Evolutionary conservation across 2,888 invertebrate species (phyloP).

Genomic region (Spicauda simplicius): DNA sequence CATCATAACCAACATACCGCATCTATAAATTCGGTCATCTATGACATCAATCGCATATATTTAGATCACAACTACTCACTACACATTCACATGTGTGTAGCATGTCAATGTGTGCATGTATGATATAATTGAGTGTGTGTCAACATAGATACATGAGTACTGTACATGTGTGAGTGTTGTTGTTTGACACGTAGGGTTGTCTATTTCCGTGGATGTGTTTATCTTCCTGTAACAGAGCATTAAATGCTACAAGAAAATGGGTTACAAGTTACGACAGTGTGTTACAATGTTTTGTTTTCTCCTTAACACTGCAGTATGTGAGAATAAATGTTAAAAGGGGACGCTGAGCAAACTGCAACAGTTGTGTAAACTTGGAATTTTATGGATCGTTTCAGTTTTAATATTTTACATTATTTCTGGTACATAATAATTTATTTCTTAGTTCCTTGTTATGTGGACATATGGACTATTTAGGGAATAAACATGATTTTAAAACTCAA

Average conservation of each 20-base stretch:
- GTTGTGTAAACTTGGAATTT: constrained; percentile 11
- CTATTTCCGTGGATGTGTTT: constrained; percentile 59
- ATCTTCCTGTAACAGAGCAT: constrained; percentile 57
- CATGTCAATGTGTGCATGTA: constrained; percentile 23
- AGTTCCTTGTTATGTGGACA: neutral
- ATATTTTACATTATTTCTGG: neutral
- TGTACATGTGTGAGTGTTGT: constrained; percentile 8
- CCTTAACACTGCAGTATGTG: constrained; percentile 6
- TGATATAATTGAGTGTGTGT: neutral
- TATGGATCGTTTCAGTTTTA: neutral
- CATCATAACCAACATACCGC: constrained; percentile 45
- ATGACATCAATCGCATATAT: constrained; percentile 51
- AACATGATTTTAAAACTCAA: neutral
- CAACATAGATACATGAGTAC: neutral
- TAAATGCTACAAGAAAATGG: constrained; percentile 32
- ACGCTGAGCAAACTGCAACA: constrained; percentile 15
- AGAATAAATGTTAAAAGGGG: constrained; percentile 3
- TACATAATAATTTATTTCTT: neutral
- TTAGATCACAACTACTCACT: constrained; percentile 48
- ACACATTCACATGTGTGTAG: constrained; percentile 29
- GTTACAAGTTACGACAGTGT: constrained; percentile 36
- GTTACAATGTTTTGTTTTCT: constrained; percentile 14
- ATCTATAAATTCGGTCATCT: constrained; percentile 50
- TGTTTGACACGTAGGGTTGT: constrained; percentile 59
- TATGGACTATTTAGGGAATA: no score